phyloP scores from a whole-genome alignment of 2,888 invertebrate genomes.

The Catocala fraxini region DNA sequence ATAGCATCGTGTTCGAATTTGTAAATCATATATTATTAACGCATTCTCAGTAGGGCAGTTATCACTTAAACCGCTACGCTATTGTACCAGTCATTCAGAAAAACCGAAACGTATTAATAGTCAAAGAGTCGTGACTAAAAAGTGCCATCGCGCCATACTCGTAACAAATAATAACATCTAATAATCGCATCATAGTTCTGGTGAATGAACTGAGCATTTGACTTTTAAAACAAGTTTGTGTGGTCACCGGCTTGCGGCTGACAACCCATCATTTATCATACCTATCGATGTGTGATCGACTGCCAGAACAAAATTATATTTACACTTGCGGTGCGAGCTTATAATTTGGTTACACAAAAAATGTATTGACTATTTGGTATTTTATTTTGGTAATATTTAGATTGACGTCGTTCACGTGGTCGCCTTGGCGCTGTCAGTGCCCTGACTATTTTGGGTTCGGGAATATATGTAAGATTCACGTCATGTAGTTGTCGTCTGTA shows the following conservation, averaged over 20 bases:
- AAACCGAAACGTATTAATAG: too few relatives aligned
- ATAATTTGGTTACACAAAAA: conserved; percentile 12
- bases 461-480: too few relatives aligned
- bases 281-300: conserved; percentile 77
- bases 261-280: conserved; percentile 75
- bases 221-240: conserved; percentile 66
- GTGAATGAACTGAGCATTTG: conserved; percentile 72
- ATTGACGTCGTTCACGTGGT: too few relatives aligned
- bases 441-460: too few relatives aligned
- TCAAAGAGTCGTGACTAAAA: too few relatives aligned
- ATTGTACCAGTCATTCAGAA: too few relatives aligned
- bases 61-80: too few relatives aligned
- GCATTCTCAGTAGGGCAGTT: too few relatives aligned
- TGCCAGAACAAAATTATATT: conserved; percentile 56
- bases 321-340: conserved; percentile 33
- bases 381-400: background rate
- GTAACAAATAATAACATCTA: conserved; percentile 28
- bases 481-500: too few relatives aligned
- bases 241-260: conserved; percentile 60
- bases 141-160: background rate
- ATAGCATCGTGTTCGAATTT: too few relatives aligned
- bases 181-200: conserved; percentile 35
- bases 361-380: background rate
- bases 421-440: too few relatives aligned
- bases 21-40: too few relatives aligned